These are phyloP conservation scores for Lepidurus couesii DNA, from an alignment of 1,140 invertebrate species.

Conservation along the genomic window DNA sequence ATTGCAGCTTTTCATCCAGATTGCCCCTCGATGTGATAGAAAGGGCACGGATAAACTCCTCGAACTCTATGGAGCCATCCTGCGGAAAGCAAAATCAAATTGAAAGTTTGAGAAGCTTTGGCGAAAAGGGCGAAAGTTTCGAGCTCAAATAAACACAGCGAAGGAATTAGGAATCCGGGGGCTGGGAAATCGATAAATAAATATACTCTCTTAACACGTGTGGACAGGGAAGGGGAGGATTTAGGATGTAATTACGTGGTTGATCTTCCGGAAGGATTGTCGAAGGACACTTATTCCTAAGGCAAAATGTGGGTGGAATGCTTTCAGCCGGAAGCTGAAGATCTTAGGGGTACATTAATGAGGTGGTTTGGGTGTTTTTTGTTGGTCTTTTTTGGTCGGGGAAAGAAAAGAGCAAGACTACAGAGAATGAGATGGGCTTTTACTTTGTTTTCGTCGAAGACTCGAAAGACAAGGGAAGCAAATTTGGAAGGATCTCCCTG, in stretches of 20 bases:
- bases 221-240: not conserved
- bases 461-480: conserved; percentile 91
- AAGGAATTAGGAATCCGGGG: not conserved
- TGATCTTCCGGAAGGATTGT: not conserved
- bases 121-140: not conserved
- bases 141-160: not conserved
- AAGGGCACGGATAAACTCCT: conserved; percentile 92
- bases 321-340: no score
- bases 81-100: conserved; percentile 45
- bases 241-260: conserved; percentile 11
- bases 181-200: not conserved
- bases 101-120: not conserved
- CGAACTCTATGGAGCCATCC: conserved; percentile 96
- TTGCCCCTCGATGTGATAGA: conserved; percentile 94
- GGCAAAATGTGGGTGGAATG: not conserved
- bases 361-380: no score
- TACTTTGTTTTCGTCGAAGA: conserved; percentile 98
- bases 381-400: not conserved
- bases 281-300: not conserved
- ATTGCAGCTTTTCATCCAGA: conserved; percentile 92
- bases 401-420: not conserved
- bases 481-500: conserved; percentile 97
- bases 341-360: no score
- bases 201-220: not conserved
- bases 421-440: conserved; percentile 46